Base-by-base conservation (phyloP, 35 echinoderm and acorn worm genomes). In the Heliocidaris tuberculata region DNA sequence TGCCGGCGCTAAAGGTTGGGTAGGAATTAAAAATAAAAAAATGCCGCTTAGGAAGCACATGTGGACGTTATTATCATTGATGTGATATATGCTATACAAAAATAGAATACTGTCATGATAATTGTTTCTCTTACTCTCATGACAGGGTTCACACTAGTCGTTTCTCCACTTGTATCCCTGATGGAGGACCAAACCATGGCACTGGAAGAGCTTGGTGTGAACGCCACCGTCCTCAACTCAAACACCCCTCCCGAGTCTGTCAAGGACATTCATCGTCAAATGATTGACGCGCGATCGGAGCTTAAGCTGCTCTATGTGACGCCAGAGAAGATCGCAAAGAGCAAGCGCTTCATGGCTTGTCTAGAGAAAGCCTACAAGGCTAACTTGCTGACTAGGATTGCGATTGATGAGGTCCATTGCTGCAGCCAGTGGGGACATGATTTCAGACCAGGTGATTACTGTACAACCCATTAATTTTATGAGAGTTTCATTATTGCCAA, bases 361-460 rank as follows among this genome's bases (percentile, higher is more conserved):
- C 95, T 99, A 12, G 95, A 99, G 94, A 99, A 97, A 59, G 92
- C 93, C 31, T 95, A 99, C 85, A 96, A 95, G 19, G 95, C 93
- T 29, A 95, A 95, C 48, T 47, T 50, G 42, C 94, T 99, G 31
- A 78, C 95, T 3, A 93, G 98, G 85, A 97, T 99, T 52, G 98
- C 95, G 11, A 99, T 99, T 50, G 98, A 99, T 96, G 98, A 99
- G 85, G 98, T 99, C 32, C 98, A 99, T 92, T 99, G 98, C 93
- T 99, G 98, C 71, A 99, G 98, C 93, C 95, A 97, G 32, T 99
- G 98, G 98, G 98, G 98, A 49, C 98, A 99, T 96, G 98, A 99
- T 85, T 99, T 99, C 86, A 97, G 98, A 95, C 98, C 98, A 85
- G 98, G 98, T 99, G 31, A 92, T 52, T 13, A 52, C 35, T 42